Percentiles rank a stretch among this genome's conserved stretches.
Conservation (phyloP, 1,140 invertebrate species). For the Episyrphus balteatus region DNA sequence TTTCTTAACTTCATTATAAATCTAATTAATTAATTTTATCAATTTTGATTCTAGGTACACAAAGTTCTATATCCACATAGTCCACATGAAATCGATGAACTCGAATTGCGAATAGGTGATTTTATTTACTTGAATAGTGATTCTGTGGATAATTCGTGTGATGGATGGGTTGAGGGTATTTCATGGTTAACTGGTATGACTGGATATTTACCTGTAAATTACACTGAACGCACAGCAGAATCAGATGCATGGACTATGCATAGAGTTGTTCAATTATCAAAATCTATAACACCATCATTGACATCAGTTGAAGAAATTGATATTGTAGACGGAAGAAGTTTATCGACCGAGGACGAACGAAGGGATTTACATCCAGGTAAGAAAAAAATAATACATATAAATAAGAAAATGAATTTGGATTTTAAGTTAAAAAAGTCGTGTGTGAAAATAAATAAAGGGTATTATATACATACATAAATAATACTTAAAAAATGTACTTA, state of each 20-base stretch:
- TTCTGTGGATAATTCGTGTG: conserved; percentile 55
- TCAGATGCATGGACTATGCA: conserved; percentile 86
- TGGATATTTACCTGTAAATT: conserved; percentile 69
- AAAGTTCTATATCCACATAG: conserved; percentile 70
- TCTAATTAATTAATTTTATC: neutral
- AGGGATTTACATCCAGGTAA: conserved; percentile 18
- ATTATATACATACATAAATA: too few relatives aligned
- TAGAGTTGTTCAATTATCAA: conserved; percentile 47
- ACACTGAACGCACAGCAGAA: conserved; percentile 70
- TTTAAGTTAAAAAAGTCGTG: too few relatives aligned
- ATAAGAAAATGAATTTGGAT: too few relatives aligned
- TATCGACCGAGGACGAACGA: conserved; percentile 29
- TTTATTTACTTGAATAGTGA: conserved; percentile 71
- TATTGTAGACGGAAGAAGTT: conserved; percentile 38
- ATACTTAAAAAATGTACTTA: too few relatives aligned
- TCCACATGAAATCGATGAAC: conserved; percentile 67
- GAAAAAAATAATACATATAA: neutral
- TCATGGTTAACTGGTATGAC: conserved; percentile 76
- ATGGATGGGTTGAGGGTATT: conserved; percentile 78
- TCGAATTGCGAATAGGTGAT: conserved; percentile 75
- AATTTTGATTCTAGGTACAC: conserved; percentile 46
- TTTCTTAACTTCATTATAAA: too few relatives aligned
- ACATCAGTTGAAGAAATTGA: conserved; percentile 39
- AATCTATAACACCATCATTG: conserved; percentile 37
- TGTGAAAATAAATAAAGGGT: too few relatives aligned